Base-by-base conservation (phyloP, 2,888 invertebrate genomes). In the Cantharis lateralis region DNA sequence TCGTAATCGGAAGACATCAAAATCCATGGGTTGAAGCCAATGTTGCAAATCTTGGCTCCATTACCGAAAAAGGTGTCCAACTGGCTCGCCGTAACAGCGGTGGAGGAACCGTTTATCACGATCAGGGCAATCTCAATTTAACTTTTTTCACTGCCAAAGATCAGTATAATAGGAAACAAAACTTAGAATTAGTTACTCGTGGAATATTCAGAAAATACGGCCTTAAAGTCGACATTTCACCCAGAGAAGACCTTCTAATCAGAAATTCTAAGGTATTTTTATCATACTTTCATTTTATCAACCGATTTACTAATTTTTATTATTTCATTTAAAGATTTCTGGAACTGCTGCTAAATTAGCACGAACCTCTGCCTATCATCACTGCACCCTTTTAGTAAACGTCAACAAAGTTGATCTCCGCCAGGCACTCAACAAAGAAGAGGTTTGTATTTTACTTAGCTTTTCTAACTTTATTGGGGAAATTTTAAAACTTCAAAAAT, bases 81-180 rank as follows among this genome's bases (percentile, higher is more conserved):
- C 84, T 98, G 78, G 98, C 95, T 0, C 91, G 99, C 76, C 91
- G 99, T 63, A 96, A 96, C 85, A 98, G 98, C 88, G 99, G 99
- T 26, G 95, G 99, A 78, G 99, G 98, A 24, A 95, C 98, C 3
- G 98, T 99, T 20, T 99, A 96, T 88, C 99, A 99, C 87, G 99
- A 99, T 88, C 89, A 92, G 80, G 98, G 98, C 75, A 98, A 98
- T 89, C 89, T 98, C 0, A 98, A 98, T 89, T 91, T 98, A 80
- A 95, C 97, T 0, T 97, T 99, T 88, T 95, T 99, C 84, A 95
- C 96, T 11, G 92, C 95, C 2, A 91, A 94, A 80, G 93, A 94
- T 81, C 91, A 93, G 75, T 98, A 98, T 87, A 93, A 96, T 87
- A 91, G 98, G 75, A 93, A 93, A 84, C 93, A 93, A 84, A 99